These are phyloP conservation scores for Loris lydekkerianus DNA, from an alignment of 2,797 vertebrate species.

Conservation along the genomic window DNA sequence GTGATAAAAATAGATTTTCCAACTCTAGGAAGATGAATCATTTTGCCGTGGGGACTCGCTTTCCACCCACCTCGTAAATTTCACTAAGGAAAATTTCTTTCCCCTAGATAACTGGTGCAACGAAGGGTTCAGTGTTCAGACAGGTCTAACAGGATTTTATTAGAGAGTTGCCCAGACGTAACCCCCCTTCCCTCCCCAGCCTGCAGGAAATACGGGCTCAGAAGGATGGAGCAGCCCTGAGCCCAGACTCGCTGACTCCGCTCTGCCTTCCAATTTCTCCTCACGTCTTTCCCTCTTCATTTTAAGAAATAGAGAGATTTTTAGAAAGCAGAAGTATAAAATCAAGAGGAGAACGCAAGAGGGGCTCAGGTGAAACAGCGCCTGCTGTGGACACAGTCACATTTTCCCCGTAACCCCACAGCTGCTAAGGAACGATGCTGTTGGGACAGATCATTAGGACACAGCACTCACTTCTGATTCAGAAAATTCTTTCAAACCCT, in stretches of 20 bases:
- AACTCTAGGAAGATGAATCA: constrained; percentile 67
- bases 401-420: accelerated
- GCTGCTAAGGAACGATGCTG: accelerated
- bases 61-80: constrained; percentile 73
- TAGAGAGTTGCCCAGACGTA: constrained; percentile 30
- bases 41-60: constrained; percentile 73
- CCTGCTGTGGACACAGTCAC: accelerated
- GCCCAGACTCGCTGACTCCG: not conserved
- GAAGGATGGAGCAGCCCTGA: not conserved
- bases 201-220: not conserved
- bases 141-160: constrained; percentile 60
- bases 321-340: not conserved
- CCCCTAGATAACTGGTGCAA: constrained; percentile 38
- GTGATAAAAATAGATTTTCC: constrained; percentile 81
- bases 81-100: constrained; percentile 70
- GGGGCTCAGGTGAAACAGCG: not conserved
- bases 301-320: not conserved
- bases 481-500: constrained; percentile 18
- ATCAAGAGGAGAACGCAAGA: not conserved
- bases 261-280: not conserved
- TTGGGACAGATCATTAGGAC: not conserved
- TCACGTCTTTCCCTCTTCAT: not conserved
- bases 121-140: constrained; percentile 29
- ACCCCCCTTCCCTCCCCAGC: not conserved
- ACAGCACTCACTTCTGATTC: not conserved